Base-by-base conservation (phyloP, 1,140 invertebrate genomes). In the Andricus grossulariae region DNA sequence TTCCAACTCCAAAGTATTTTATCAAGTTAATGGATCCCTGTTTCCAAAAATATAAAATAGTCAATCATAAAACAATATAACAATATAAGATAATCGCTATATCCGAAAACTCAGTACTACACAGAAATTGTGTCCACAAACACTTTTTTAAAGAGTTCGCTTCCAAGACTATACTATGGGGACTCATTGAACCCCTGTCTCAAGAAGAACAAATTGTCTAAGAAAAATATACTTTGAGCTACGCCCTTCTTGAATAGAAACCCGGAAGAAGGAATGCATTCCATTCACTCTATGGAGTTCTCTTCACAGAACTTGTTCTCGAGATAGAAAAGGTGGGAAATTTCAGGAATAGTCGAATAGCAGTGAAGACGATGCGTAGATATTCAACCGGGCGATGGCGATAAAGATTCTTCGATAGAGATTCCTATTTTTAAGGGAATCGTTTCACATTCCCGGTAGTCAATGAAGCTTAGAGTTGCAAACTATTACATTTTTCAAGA, bases 271-370 rank as follows among this genome's bases (percentile, higher is more conserved):
- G 19, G 13, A 19, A 57, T 39, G 39, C 39, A 39, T 39, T 39
- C 7, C 8, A 39, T 39, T 39, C 39, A 10, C 10, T 57, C 7
- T 60, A 60, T 60, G 32, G 11, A 13, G 19, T 2, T 21, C 32
- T 32, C 55, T 25, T 60, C 32, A 11, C 15, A 32, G 11, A 25
- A 39, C 39, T 7, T 39, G 55, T 60, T 60, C 55, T 32, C 18
- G 11, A 60, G 32, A 5, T 11, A 60, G 10, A 21, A 25, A 60
- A 60, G 55, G 55, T 60, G 21, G 55, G 12, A 60, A 32, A 60
- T 60, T 60, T 60, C 55, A 60, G 32, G 55, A 60, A 60, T 25
- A 60, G 55, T 60, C 21, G 21, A 60, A 25, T 15, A 60, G 32
- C 21, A 25, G 32, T 32, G 25, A 60, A 25, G 57, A 25, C 57